These are phyloP conservation scores for Drosophila siamana DNA, from an alignment of 2,888 invertebrate genomes.

Conservation along the genomic window DNA sequence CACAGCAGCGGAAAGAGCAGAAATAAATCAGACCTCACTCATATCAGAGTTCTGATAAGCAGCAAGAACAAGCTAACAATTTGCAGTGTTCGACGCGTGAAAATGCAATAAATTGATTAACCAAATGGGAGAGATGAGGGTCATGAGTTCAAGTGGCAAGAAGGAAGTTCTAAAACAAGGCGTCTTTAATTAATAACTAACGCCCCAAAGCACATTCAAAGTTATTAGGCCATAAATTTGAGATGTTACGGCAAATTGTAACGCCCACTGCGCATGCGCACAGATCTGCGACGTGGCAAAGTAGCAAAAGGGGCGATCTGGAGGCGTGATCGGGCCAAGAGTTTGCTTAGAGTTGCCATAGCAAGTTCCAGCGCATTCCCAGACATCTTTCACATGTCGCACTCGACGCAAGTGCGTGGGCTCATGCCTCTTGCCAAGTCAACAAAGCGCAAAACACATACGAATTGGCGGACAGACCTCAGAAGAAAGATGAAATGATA, in stretches of 20 bases:
- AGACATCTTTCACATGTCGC: constrained; percentile 41
- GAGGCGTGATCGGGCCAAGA: constrained; percentile 3
- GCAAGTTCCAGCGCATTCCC: constrained; percentile 36
- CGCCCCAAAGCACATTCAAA: constrained; percentile 21
- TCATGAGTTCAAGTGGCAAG: neutral
- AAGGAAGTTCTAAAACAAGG: constrained; percentile 40
- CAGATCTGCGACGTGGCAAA: constrained; percentile 47
- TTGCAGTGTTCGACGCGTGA: constrained; percentile 25
- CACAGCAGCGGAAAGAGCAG: constrained; percentile 49
- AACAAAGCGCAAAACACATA: constrained; percentile 46
- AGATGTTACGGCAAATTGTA: constrained; percentile 69
- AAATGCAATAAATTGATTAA: constrained; percentile 6
- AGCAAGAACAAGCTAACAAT: constrained; percentile 34
- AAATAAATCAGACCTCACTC: constrained; percentile 64
- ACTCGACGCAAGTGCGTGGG: constrained; percentile 55
- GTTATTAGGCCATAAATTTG: constrained; percentile 77
- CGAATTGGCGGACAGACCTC: constrained; percentile 3
- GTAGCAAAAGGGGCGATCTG: neutral
- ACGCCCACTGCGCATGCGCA: constrained; percentile 77
- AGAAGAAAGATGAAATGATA: constrained; percentile 21
- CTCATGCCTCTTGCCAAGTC: constrained; percentile 41
- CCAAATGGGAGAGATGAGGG: neutral
- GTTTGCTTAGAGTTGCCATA: constrained; percentile 13
- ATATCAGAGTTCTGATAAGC: constrained; percentile 59
- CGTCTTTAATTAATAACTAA: constrained; percentile 50